Base-by-base conservation (phyloP, 2,888 invertebrate species). In the Tryphoninae sp. region DNA sequence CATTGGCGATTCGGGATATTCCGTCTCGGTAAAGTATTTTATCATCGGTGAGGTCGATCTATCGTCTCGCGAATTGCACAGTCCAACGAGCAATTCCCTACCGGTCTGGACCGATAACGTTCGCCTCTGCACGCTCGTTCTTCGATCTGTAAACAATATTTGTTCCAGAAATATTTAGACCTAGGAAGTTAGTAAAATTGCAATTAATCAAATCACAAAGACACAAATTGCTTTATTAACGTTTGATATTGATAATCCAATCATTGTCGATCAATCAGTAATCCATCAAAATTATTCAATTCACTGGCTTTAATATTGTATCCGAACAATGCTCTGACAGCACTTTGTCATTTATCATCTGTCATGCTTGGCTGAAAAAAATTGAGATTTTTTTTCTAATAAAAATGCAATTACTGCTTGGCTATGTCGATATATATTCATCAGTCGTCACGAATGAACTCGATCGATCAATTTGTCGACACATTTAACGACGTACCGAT, bases 41-140 rank as follows among this genome's bases (percentile, higher is more conserved):
- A 77, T 45, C 74, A 80, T 80, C 49, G 83, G 83, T 13, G 83
- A 83, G 4, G 83, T 77, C 26, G 77, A 74, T 69, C 78, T 23
- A 22, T 81, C 81, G 65, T 80, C 62, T 2, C 49, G 78, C 2
- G 76, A 71, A 40, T 80, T 82, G 58, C 67, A 73, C 7, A 84
- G 53, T 23, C 80, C 84, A 19, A 76, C 69, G 22, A 87, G 72
- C 64, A 89, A 72, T 67, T 89, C 87, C 45, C 82, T 73, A 53
- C 87, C 87, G 7, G 89, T 89, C 81, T 89, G 89, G 19, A 87
- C 86, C 7, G 87, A 87, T 8, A 87, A 45, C 0, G 86, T 87
- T 49, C 87, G 83, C 22, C 85, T 83, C 62, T 83, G 78, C 7
- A 86, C 75, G 67, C 83, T 84, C 11, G 79, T 45, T 65, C 77